Evolutionary conservation across 2,888 invertebrate species (phyloP).

Genomic region (Drosophila leonis): DNA sequence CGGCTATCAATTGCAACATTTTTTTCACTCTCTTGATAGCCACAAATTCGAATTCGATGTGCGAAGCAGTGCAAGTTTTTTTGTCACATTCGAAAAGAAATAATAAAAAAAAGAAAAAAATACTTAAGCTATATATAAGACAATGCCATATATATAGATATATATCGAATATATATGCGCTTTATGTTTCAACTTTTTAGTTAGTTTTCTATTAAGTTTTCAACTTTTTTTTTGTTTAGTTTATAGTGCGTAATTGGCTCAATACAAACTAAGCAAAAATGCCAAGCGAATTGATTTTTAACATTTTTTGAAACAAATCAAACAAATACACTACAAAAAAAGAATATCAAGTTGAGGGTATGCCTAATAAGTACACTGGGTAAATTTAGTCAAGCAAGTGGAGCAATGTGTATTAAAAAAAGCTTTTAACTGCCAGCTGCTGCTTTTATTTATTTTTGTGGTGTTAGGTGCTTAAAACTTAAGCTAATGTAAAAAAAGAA

Average conservation of each 20-base stretch:
- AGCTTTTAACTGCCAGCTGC: slow-evolving; percentile 56
- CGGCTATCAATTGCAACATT: slow-evolving; percentile 26
- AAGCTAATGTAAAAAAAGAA: slow-evolving; percentile 51
- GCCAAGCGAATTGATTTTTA: slow-evolving; percentile 80
- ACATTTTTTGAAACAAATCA: slow-evolving; percentile 80
- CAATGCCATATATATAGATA: slow-evolving; percentile 13
- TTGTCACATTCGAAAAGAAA: slow-evolving; percentile 67
- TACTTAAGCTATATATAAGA: slow-evolving; percentile 6
- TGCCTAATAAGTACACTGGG: slow-evolving; percentile 4
- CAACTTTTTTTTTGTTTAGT: slow-evolving; percentile 73
- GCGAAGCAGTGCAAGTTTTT: slow-evolving; percentile 85
- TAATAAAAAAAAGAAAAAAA: not conserved
- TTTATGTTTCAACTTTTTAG: slow-evolving; percentile 28
- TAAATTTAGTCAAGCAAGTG: slow-evolving; percentile 43
- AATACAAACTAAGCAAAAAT: slow-evolving; percentile 45
- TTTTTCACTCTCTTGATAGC: slow-evolving; percentile 34
- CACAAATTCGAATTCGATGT: slow-evolving; percentile 53
- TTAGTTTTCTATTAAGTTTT: slow-evolving; percentile 33
- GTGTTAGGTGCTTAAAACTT: slow-evolving; percentile 61
- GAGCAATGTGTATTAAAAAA: slow-evolving; percentile 21
- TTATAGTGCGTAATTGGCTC: slow-evolving; percentile 78
- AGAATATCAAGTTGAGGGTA: slow-evolving; percentile 7
- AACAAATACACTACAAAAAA: slow-evolving; percentile 42
- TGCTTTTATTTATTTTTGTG: slow-evolving; percentile 51
- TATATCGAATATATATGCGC: slow-evolving; percentile 25